phyloP scores from a whole-genome alignment of 2,113 vertebrate species.

The Aviceda subcristata region DNA sequence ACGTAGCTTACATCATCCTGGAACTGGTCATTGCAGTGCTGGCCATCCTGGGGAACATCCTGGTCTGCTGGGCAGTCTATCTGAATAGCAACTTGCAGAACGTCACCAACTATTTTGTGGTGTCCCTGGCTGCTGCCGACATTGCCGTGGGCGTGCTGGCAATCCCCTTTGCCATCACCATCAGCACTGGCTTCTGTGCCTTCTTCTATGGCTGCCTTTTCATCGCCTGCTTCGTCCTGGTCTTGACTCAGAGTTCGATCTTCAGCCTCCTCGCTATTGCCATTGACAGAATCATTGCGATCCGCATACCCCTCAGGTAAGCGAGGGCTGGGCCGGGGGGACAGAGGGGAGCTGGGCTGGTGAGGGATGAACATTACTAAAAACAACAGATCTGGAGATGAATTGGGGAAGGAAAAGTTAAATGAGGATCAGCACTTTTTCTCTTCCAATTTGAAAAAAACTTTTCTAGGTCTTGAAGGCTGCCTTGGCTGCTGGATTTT shows the following conservation, averaged over 20 bases:
- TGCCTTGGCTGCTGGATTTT: neutral
- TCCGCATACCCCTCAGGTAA: conserved; percentile 93
- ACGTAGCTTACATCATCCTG: conserved; percentile 81
- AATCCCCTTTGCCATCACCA: conserved; percentile 91
- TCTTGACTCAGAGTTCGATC: conserved; percentile 96
- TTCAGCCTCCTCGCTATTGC: conserved; percentile 97
- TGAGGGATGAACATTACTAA: neutral
- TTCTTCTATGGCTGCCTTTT: conserved; percentile 95
- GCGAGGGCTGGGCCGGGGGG: neutral
- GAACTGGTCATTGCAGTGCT: conserved; percentile 89
- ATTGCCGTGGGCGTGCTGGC: conserved; percentile 94
- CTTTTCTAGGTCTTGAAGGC: neutral
- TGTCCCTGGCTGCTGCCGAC: conserved; percentile 92
- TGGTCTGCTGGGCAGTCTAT: conserved; percentile 96
- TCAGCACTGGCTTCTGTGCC: conserved; percentile 94
- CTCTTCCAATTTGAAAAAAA: neutral
- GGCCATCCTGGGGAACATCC: conserved; percentile 91
- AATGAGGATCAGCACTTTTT: neutral
- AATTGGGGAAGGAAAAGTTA: neutral
- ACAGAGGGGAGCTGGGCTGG: rapidly evolving
- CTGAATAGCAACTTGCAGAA: conserved; percentile 95
- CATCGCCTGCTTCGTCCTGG: conserved; percentile 93
- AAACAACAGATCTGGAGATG: neutral
- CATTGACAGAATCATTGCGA: conserved; percentile 93
- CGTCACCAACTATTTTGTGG: conserved; percentile 96